Percentiles rank a stretch among this genome's conserved stretches.
These are phyloP conservation scores for Drosophila bipectinata DNA, from an alignment of 1,140 invertebrate genomes.

Conservation along the genomic window DNA sequence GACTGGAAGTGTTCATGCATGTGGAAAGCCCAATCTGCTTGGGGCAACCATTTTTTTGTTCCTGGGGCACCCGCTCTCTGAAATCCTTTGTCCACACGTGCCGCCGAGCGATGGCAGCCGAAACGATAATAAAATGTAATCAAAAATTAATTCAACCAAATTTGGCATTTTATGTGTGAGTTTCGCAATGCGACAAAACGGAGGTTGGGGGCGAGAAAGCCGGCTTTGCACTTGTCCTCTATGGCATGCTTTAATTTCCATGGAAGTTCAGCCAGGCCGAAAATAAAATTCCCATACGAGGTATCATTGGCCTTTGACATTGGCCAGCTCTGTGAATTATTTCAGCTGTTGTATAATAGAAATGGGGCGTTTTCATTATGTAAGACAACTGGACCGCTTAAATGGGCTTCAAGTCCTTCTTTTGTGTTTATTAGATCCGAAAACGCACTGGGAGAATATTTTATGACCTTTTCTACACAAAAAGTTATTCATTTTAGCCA, in stretches of 20 bases:
- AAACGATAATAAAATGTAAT: conserved; percentile 56
- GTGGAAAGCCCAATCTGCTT: conserved; percentile 23
- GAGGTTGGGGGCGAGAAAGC: conserved; percentile 14
- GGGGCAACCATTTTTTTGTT: conserved; percentile 14
- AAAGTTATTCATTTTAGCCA: too few relatives aligned
- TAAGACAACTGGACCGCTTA: conserved; percentile 16
- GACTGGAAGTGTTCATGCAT: conserved; percentile 21
- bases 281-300: conserved; percentile 19
- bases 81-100: conserved; percentile 10
- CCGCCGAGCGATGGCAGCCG: not conserved
- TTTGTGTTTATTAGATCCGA: conserved; percentile 19
- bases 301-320: conserved; percentile 18
- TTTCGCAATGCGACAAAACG: conserved; percentile 24
- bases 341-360: conserved; percentile 28
- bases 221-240: conserved; percentile 12
- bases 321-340: conserved; percentile 30
- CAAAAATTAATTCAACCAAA: conserved; percentile 56
- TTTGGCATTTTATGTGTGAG: conserved; percentile 44
- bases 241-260: conserved; percentile 31
- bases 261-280: conserved; percentile 36
- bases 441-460: not conserved
- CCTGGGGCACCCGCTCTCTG: not conserved
- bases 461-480: not conserved
- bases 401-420: not conserved
- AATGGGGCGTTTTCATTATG: conserved; percentile 18